These are phyloP conservation scores for Mythimna loreyi DNA, from an alignment of 2,888 invertebrate species.

Conservation along the genomic window DNA sequence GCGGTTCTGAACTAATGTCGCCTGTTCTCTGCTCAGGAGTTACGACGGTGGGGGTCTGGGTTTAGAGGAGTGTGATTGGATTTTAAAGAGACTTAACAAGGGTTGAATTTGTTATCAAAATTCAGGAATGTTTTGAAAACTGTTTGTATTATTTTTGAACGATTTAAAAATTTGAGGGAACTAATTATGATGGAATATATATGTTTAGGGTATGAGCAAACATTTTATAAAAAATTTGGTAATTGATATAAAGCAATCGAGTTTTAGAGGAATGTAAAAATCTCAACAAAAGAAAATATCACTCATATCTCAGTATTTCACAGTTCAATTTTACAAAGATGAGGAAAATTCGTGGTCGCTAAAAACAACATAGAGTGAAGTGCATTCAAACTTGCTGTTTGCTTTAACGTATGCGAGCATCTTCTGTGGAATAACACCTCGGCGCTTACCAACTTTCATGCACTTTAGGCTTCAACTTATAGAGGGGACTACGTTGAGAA, in stretches of 20 bases:
- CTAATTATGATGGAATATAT: no score
- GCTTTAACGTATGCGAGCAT: slow-evolving; percentile 64
- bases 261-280: background rate
- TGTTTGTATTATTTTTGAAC: slow-evolving; percentile 1
- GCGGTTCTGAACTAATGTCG: slow-evolving; percentile 78
- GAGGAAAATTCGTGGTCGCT: slow-evolving; percentile 49
- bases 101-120: slow-evolving; percentile 22
- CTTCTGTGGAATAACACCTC: slow-evolving; percentile 64
- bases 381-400: slow-evolving; percentile 62
- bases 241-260: background rate
- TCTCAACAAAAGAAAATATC: slow-evolving; percentile 24
- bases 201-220: background rate
- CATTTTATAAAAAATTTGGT: background rate
- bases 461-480: slow-evolving; percentile 50
- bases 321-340: slow-evolving; percentile 46
- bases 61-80: slow-evolving; percentile 26
- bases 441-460: slow-evolving; percentile 59
- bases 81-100: slow-evolving; percentile 29
- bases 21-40: slow-evolving; percentile 50
- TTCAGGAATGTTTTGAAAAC: slow-evolving; percentile 2
- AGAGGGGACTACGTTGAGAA: slow-evolving; percentile 28
- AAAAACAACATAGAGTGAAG: slow-evolving; percentile 58
- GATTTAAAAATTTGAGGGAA: background rate
- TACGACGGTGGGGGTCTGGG: slow-evolving; percentile 24
- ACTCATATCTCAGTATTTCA: slow-evolving; percentile 29